Conservation (phyloP, 2,113 vertebrate species). For the Leiothrix lutea region DNA sequence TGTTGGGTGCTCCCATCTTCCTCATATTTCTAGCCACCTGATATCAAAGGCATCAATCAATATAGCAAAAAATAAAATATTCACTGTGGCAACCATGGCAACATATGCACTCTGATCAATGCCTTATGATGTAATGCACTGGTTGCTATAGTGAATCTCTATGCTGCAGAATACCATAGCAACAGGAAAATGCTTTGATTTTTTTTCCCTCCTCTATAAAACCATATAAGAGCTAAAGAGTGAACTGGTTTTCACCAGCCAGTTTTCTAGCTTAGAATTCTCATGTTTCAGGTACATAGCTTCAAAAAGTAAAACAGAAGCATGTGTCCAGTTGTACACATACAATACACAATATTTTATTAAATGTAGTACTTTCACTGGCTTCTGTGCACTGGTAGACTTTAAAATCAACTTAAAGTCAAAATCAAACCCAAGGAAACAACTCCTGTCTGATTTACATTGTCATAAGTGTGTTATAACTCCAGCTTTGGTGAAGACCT, state of each 20-base stretch:
- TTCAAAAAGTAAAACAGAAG: not conserved
- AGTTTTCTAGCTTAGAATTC: not conserved
- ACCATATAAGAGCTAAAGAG: not conserved
- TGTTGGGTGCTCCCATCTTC: not conserved
- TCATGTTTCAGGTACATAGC: not conserved
- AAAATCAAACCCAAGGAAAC: not conserved
- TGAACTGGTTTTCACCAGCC: not conserved
- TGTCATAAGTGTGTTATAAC: not conserved
- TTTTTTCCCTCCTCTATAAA: not conserved
- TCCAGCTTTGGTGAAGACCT: not conserved
- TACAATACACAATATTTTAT: not conserved
- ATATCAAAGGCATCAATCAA: not conserved
- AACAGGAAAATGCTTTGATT: constrained; percentile 10
- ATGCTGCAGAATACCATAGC: not conserved
- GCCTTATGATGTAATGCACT: not conserved
- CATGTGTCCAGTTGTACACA: not conserved
- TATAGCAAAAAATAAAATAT: not conserved
- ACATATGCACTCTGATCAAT: not conserved
- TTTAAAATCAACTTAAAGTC: not conserved
- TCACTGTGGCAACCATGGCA: constrained; percentile 31
- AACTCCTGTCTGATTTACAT: not conserved
- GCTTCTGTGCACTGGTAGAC: not conserved
- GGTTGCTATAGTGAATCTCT: not conserved
- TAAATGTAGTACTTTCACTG: not conserved
- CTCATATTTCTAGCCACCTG: not conserved